phyloP scores from a whole-genome alignment of 1,140 invertebrate species.

The Pseudoatta argentina region DNA sequence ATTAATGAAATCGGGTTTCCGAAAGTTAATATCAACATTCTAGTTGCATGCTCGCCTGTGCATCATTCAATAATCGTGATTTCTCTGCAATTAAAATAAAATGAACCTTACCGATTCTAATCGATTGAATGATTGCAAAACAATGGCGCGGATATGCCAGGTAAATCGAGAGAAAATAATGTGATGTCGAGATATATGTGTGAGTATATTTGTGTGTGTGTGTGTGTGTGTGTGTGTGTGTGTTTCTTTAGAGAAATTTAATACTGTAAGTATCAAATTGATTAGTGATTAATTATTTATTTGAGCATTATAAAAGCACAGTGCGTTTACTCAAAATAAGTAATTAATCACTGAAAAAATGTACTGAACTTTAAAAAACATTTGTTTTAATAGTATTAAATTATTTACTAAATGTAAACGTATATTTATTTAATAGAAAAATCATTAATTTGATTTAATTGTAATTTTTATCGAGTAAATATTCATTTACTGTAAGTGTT shows the following conservation, averaged over 20 bases:
- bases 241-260: neutral
- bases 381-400: no score
- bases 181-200: conserved; percentile 16
- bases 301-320: no score
- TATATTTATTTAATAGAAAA: no score
- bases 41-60: neutral
- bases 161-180: conserved; percentile 14
- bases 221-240: neutral
- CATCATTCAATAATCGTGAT: neutral
- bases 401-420: no score
- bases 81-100: neutral
- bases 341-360: no score
- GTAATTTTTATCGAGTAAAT: no score
- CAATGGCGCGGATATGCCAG: conserved; percentile 32
- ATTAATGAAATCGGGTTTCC: neutral
- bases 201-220: neutral
- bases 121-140: conserved; percentile 3
- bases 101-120: neutral
- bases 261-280: no score
- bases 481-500: no score
- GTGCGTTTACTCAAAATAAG: no score
- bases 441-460: no score
- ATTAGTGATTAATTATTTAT: no score
- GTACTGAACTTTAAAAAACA: no score
- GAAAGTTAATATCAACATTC: conserved; percentile 36